Conservation (phyloP, 2,888 invertebrate species). For the Sphaerophoria rueppellii region DNA sequence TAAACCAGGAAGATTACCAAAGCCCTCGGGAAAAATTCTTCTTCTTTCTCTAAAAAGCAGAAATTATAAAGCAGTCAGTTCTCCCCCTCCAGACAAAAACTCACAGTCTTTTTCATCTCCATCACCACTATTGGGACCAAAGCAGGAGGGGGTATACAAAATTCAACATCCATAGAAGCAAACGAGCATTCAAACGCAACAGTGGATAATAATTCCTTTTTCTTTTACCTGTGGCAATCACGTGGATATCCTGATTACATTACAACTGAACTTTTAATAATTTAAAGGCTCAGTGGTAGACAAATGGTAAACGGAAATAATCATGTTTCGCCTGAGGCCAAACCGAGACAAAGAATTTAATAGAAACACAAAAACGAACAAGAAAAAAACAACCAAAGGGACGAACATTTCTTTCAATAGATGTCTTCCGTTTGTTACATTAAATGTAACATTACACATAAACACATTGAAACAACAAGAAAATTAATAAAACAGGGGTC, state of each 20-base stretch:
- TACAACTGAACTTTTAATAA: conserved; percentile 72
- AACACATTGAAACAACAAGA: conserved; percentile 14
- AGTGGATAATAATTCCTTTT: conserved; percentile 49
- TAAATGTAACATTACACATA: conserved; percentile 31
- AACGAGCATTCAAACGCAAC: conserved; percentile 62
- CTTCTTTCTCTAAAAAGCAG: conserved; percentile 54
- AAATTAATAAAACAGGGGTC: conserved; percentile 28
- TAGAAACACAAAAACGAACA: conserved; percentile 33
- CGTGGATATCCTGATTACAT: conserved; percentile 71
- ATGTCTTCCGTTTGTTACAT: conserved; percentile 39
- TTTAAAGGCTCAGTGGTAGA: conserved; percentile 70
- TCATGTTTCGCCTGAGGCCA: conserved; percentile 57
- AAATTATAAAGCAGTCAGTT: conserved; percentile 57
- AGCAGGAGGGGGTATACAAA: neutral
- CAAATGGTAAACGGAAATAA: conserved; percentile 72
- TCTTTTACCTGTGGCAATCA: conserved; percentile 71
- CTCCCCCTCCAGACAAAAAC: conserved; percentile 6
- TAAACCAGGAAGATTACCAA: conserved; percentile 52
- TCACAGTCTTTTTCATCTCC: neutral
- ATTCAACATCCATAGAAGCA: conserved; percentile 12
- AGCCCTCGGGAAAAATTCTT: conserved; percentile 37
- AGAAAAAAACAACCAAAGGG: conserved; percentile 36
- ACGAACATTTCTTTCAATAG: conserved; percentile 44
- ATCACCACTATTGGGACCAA: neutral
- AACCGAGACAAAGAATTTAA: conserved; percentile 52